Base-by-base conservation (phyloP, 1,140 invertebrate species). In the Zaprionus ornatus region DNA sequence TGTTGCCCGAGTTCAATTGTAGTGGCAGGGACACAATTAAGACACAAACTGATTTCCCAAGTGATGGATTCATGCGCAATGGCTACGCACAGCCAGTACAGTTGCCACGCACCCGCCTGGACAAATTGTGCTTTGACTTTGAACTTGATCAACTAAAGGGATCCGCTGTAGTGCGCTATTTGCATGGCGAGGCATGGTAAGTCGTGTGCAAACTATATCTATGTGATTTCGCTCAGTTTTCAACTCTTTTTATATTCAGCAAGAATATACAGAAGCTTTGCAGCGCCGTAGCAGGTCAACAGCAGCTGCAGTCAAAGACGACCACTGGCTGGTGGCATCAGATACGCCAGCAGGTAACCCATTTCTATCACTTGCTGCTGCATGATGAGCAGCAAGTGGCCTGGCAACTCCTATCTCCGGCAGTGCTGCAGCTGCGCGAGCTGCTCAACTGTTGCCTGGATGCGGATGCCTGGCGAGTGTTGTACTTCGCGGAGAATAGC, bases 261-360 rank as follows among this genome's bases (percentile, higher is more conserved):
- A 92, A 86, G 65, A 85, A 85, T 32, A 67, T 92, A 32, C 91
- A 92, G 37, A 80, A 90, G 54, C 64, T 92, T 0, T 91, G 72
- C 48, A 59, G 23, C 10, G 77, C 74, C 15, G 74, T 65, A 19
- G 68, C 23, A 1, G 79, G 71, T 25, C 74, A 87, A 27, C 75
- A 90, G 13, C 81, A 88, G 23, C 29, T 90, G 35, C 68, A 74
- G 25, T 35, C 50, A 4, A 55, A 55, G 19, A 32, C 66, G 1
- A 48, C 67, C 6, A 4, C 54, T 15, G 23, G 23, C 35, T 45
- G 54, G 10, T 87, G 84, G 84, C 84, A 50, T 42, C 55, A n/a
- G 5, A 5, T 40, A 12, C 84, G 84, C 1, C 79, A 78, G 19
- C 76, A 91, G 60, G 80, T 92, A 0, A 92, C 90, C 3, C 74